These are phyloP conservation scores for Aradophagus sp. DNA, from an alignment of 1,140 invertebrate genomes.

Conservation along the genomic window DNA sequence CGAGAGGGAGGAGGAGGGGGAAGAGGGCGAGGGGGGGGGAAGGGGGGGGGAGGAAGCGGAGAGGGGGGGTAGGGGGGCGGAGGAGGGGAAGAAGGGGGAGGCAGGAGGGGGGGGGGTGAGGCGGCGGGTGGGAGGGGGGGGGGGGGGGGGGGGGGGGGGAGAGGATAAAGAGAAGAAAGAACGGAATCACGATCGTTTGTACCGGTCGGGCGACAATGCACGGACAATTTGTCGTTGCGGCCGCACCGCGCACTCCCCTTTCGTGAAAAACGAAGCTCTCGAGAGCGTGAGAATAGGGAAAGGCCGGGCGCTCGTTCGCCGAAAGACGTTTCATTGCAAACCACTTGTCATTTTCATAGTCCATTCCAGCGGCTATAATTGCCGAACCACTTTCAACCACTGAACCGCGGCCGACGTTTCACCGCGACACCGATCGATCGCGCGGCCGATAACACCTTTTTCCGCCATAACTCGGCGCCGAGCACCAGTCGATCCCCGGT, in stretches of 20 bases:
- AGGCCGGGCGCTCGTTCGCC: slow-evolving; percentile 24
- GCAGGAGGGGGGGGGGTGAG: too few relatives aligned
- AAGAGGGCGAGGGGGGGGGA: too few relatives aligned
- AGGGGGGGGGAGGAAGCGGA: too few relatives aligned
- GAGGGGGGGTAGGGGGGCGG: too few relatives aligned
- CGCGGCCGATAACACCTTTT: slow-evolving; percentile 13
- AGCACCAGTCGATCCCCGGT: neutral
- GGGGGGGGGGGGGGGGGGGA: slow-evolving; percentile 5
- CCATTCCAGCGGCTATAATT: slow-evolving; percentile 18
- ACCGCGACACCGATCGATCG: neutral
- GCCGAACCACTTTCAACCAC: neutral
- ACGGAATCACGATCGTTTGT: slow-evolving; percentile 58
- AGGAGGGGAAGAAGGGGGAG: too few relatives aligned
- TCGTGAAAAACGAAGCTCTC: slow-evolving; percentile 52
- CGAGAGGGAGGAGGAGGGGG: too few relatives aligned
- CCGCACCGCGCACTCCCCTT: slow-evolving; percentile 39
- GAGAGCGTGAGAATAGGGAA: slow-evolving; percentile 59
- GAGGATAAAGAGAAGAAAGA: slow-evolving; percentile 45
- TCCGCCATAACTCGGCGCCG: neutral
- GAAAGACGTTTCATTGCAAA: slow-evolving; percentile 34
- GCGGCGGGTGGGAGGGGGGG: too few relatives aligned
- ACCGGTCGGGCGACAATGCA: slow-evolving; percentile 62
- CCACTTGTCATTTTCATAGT: slow-evolving; percentile 37
- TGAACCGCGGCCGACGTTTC: slow-evolving; percentile 4
- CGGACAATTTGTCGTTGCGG: slow-evolving; percentile 60